These are phyloP conservation scores for Sitophilus oryzae DNA, from an alignment of 1,140 invertebrate genomes.

Conservation along the genomic window DNA sequence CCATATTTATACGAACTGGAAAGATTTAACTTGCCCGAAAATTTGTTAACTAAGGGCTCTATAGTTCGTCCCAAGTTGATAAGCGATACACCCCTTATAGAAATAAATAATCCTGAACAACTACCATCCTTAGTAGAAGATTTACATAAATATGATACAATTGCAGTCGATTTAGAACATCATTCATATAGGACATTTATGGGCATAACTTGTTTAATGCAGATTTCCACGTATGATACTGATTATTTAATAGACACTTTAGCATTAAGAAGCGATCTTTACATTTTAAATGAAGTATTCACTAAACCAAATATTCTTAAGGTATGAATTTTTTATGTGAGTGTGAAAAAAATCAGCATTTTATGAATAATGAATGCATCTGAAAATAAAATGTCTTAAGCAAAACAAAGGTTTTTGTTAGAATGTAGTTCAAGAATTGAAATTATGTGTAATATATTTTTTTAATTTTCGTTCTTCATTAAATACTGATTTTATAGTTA, in stretches of 20 bases:
- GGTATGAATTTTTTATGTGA: constrained; percentile 53
- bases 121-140: constrained; percentile 62
- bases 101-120: constrained; percentile 61
- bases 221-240: constrained; percentile 80
- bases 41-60: constrained; percentile 45
- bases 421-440: too few species aligned
- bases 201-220: constrained; percentile 89
- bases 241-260: constrained; percentile 94
- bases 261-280: constrained; percentile 71
- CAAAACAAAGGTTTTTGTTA: too few species aligned
- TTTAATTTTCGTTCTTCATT: too few species aligned
- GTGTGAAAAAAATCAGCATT: too few species aligned
- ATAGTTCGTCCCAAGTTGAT: constrained; percentile 48
- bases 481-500: too few species aligned
- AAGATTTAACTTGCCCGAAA: constrained; percentile 52
- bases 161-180: constrained; percentile 87
- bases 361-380: constrained; percentile 10
- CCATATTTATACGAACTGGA: constrained; percentile 87
- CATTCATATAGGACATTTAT: constrained; percentile 76
- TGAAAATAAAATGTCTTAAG: too few species aligned
- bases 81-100: constrained; percentile 58
- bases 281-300: constrained; percentile 84
- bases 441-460: too few species aligned
- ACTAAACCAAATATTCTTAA: constrained; percentile 89
- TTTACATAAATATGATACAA: constrained; percentile 60